Conservation (phyloP, 2,888 invertebrate species). For the Drosophila quinaria region DNA sequence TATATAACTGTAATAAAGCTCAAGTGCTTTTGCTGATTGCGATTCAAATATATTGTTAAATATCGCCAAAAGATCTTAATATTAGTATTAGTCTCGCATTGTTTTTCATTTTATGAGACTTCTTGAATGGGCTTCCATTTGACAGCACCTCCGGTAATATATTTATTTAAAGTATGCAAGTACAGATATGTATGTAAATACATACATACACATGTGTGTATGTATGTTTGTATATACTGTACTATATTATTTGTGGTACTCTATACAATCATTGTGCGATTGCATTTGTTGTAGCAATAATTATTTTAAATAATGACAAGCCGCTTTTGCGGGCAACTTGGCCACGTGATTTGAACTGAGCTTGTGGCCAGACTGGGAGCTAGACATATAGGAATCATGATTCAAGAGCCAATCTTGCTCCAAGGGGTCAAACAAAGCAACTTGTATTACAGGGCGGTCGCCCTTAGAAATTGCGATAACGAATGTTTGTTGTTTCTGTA, state of each 20-base stretch:
- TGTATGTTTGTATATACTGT: not conserved
- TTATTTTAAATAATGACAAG: conserved; percentile 31
- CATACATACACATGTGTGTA: not conserved
- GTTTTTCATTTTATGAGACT: conserved; percentile 11
- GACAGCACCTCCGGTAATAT: conserved; percentile 37
- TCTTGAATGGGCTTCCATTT: not conserved
- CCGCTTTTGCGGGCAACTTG: not conserved
- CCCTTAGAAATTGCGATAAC: conserved; percentile 19
- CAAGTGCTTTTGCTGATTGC: conserved; percentile 38
- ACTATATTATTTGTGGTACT: conserved; percentile 1
- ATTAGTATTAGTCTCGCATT: conserved; percentile 9
- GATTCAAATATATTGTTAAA: conserved; percentile 32
- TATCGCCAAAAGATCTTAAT: conserved; percentile 7
- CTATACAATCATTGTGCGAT: conserved; percentile 8
- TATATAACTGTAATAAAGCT: conserved; percentile 36
- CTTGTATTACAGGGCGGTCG: conserved; percentile 1
- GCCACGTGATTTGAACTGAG: conserved; percentile 42
- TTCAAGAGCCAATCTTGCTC: not conserved
- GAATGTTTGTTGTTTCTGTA: conserved; percentile 6
- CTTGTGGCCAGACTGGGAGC: conserved; percentile 9
- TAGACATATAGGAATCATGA: conserved; percentile 9
- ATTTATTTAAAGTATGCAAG: conserved; percentile 38
- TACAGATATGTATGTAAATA: conserved; percentile 4
- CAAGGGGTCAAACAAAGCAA: conserved; percentile 18
- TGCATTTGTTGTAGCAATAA: conserved; percentile 4